phyloP scores from a whole-genome alignment of 1,140 invertebrate genomes.

The Cydia splendana region DNA sequence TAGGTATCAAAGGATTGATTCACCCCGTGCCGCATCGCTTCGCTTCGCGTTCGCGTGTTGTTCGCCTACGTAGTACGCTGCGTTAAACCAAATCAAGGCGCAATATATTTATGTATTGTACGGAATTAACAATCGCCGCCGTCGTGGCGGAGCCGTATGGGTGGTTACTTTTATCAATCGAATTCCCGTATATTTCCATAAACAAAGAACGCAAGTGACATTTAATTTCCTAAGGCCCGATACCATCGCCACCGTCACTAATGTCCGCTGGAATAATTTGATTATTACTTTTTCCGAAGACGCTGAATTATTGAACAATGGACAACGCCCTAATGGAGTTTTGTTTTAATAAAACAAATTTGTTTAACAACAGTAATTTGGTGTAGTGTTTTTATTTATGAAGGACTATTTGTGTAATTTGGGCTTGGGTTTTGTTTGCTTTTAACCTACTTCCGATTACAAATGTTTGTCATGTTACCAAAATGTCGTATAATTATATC shows the following conservation, averaged over 20 bases:
- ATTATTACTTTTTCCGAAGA: constrained; percentile 38
- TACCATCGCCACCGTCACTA: constrained; percentile 41
- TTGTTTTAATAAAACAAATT: constrained; percentile 45
- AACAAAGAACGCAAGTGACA: constrained; percentile 29
- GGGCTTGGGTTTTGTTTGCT: background rate
- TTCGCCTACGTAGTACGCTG: too few species aligned
- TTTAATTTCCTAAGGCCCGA: constrained; percentile 43
- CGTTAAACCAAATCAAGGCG: too few species aligned
- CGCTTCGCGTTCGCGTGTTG: too few species aligned
- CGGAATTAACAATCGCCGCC: too few species aligned
- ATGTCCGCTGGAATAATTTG: constrained; percentile 46
- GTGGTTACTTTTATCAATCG: background rate
- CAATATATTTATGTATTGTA: too few species aligned
- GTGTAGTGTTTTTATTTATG: constrained; percentile 32
- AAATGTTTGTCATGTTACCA: background rate
- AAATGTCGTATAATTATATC: background rate
- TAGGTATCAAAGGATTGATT: too few species aligned
- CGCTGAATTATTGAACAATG: constrained; percentile 39
- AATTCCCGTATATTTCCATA: background rate
- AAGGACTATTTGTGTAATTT: constrained; percentile 20
- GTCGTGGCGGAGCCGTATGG: too few species aligned
- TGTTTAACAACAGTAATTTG: constrained; percentile 40
- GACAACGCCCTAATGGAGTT: constrained; percentile 34
- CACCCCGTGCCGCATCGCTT: too few species aligned
- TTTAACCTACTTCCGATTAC: background rate